A percentile compares a stretch with the other conserved stretches of the same genome.
These are phyloP conservation scores for Miltochrista miniata DNA, from an alignment of 2,888 invertebrate genomes.

Conservation along the genomic window DNA sequence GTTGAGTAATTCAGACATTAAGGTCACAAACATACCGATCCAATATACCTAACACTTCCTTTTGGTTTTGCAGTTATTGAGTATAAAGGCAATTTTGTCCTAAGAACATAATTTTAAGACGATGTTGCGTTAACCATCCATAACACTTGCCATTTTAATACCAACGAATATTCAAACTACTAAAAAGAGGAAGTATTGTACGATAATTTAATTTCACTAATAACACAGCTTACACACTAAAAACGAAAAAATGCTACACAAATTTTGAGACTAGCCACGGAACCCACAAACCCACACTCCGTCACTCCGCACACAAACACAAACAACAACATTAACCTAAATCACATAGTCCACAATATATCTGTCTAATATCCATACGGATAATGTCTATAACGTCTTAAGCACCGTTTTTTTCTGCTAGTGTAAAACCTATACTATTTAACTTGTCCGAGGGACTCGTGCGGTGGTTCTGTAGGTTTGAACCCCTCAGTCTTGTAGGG, in stretches of 20 bases:
- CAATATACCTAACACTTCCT: too few relatives aligned
- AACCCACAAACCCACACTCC: too few relatives aligned
- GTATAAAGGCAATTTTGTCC: too few relatives aligned
- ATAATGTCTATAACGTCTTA: slow-evolving; percentile 20
- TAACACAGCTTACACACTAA: slow-evolving; percentile 37
- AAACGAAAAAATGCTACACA: slow-evolving; percentile 28
- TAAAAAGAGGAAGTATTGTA: slow-evolving; percentile 12
- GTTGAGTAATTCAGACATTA: too few relatives aligned
- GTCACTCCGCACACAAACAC: slow-evolving; percentile 20
- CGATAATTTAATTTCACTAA: slow-evolving; percentile 21
- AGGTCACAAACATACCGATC: too few relatives aligned
- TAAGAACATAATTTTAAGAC: too few relatives aligned
- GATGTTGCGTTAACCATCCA: too few relatives aligned
- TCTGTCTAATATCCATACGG: slow-evolving; percentile 33
- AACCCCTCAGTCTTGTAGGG: slow-evolving; percentile 56
- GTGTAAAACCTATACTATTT: slow-evolving; percentile 67
- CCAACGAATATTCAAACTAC: slow-evolving; percentile 22
- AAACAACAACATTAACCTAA: slow-evolving; percentile 25
- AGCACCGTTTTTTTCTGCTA: slow-evolving; percentile 48
- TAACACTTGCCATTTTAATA: too few relatives aligned
- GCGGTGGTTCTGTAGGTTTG: slow-evolving; percentile 57
- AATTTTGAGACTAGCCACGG: slow-evolving; percentile 36
- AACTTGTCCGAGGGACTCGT: slow-evolving; percentile 65
- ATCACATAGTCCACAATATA: slow-evolving; percentile 45
- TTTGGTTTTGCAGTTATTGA: too few relatives aligned